Percentiles rank a stretch among this genome's conserved stretches.
phyloP scores from a whole-genome alignment of 2,888 invertebrate species.

The Aspidapion aeneum region DNA sequence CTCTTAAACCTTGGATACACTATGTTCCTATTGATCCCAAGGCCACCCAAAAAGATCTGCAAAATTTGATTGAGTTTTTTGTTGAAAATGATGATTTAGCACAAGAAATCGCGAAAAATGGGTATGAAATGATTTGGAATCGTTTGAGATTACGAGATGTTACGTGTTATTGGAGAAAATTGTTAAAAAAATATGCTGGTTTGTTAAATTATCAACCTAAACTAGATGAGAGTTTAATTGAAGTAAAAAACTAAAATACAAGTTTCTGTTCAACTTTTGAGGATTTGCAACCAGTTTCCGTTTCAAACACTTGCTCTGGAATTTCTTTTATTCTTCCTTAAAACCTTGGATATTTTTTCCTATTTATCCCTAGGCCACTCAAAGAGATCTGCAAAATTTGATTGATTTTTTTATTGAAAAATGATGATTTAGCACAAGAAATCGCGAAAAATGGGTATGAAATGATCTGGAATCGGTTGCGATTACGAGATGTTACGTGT shows the following conservation, averaged over 20 bases:
- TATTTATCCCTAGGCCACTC: slow-evolving; percentile 66
- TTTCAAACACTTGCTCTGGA: too few relatives aligned
- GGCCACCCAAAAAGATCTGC: slow-evolving; percentile 65
- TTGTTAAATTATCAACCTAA: slow-evolving; percentile 65
- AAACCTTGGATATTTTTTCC: slow-evolving; percentile 96
- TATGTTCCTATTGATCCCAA: slow-evolving; percentile 77
- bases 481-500: too few relatives aligned
- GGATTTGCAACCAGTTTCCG: too few relatives aligned
- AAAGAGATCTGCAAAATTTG: slow-evolving; percentile 41
- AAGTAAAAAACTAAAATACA: slow-evolving; percentile 45
- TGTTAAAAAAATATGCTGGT: slow-evolving; percentile 71
- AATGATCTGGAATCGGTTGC: too few relatives aligned
- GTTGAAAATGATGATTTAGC: slow-evolving; percentile 70
- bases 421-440: neutral
- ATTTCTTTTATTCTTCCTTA: too few relatives aligned
- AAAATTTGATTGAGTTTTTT: slow-evolving; percentile 72
- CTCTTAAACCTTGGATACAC: slow-evolving; percentile 92
- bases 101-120: slow-evolving; percentile 75
- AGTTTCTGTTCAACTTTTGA: too few relatives aligned
- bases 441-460: too few relatives aligned
- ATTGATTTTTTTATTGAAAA: neutral
- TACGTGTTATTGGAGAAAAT: slow-evolving; percentile 80
- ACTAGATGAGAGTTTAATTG: slow-evolving; percentile 57
- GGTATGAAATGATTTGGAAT: slow-evolving; percentile 78
- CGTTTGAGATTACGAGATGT: slow-evolving; percentile 80